Percentiles rank a stretch among this genome's conserved stretches.
Conservation (phyloP, 53 echinoderm and acorn worm genomes). For the Hippasteria phrygiana region DNA sequence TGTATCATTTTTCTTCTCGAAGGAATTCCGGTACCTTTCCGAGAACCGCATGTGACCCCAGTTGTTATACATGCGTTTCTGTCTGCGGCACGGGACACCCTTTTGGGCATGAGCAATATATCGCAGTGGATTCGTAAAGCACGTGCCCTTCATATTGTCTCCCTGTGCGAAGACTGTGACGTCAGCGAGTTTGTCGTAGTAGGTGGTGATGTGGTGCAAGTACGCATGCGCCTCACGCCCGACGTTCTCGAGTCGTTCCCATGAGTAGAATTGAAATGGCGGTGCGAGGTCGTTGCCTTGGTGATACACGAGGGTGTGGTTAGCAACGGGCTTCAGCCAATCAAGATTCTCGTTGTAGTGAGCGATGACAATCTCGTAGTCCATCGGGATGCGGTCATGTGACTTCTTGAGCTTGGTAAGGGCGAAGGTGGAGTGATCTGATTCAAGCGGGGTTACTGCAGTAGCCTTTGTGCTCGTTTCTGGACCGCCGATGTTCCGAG, state of each 20-base stretch:
- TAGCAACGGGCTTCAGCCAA: conserved; percentile 27
- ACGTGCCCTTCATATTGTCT: not conserved
- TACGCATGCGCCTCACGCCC: conserved; percentile 33
- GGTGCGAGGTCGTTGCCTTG: conserved; percentile 2
- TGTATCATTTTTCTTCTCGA: not conserved
- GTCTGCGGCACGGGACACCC: not conserved
- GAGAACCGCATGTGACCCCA: not conserved
- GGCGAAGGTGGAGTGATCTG: no score
- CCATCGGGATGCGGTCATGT: not conserved
- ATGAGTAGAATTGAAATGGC: conserved; percentile 15
- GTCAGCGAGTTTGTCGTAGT: conserved; percentile 26
- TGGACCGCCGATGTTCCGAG: no score
- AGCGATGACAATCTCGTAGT: conserved; percentile 11
- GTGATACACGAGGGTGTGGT: conserved; percentile 29
- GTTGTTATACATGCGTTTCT: not conserved
- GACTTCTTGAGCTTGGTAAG: no score
- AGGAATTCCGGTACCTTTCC: not conserved
- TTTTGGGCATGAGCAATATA: not conserved
- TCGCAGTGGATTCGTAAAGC: not conserved
- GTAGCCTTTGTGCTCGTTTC: no score
- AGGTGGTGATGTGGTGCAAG: conserved; percentile 24
- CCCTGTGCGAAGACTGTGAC: conserved; percentile 43
- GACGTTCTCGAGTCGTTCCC: conserved; percentile 33
- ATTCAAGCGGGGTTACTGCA: no score
- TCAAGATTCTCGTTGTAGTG: conserved; percentile 33